phyloP scores from a whole-genome alignment of 2,113 vertebrate genomes.

The Dromaius novaehollandiae region DNA sequence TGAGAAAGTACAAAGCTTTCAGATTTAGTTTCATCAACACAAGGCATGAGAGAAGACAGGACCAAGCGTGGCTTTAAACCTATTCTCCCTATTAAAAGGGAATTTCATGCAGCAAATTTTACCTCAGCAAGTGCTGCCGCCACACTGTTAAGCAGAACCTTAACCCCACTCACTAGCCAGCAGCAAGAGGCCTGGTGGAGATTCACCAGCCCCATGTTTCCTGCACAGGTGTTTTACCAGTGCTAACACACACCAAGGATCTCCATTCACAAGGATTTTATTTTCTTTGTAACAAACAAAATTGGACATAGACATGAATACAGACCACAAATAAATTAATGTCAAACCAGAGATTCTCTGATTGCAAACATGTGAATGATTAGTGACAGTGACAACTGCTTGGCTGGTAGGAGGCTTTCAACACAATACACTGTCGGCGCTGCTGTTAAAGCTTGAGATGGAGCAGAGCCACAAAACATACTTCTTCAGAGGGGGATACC shows the following conservation, averaged over 20 bases:
- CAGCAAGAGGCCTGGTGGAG: not conserved
- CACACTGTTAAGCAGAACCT: not conserved
- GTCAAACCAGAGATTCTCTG: slow-evolving; percentile 7
- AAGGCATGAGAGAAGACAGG: not conserved
- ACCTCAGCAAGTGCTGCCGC: not conserved
- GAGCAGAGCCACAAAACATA: not conserved
- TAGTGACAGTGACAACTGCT: not conserved
- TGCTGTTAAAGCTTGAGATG: not conserved
- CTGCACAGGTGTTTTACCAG: not conserved
- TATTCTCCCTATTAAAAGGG: not conserved
- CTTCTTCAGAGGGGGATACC: not conserved
- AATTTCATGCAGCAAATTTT: not conserved
- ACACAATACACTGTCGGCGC: not conserved
- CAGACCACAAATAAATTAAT: slow-evolving; percentile 75
- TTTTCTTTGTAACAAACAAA: slow-evolving; percentile 52
- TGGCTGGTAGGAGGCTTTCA: not conserved
- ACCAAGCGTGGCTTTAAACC: not conserved
- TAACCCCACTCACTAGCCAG: not conserved
- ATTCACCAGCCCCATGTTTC: not conserved
- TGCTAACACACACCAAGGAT: not conserved
- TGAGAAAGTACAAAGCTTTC: not conserved
- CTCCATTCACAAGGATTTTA: slow-evolving; percentile 47
- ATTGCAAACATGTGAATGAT: slow-evolving; percentile 43
- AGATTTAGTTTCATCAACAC: not conserved
- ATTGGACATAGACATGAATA: slow-evolving; percentile 32